These are phyloP conservation scores for Engraulis encrasicolus DNA, from an alignment of 2,113 vertebrate genomes.

Conservation along the genomic window DNA sequence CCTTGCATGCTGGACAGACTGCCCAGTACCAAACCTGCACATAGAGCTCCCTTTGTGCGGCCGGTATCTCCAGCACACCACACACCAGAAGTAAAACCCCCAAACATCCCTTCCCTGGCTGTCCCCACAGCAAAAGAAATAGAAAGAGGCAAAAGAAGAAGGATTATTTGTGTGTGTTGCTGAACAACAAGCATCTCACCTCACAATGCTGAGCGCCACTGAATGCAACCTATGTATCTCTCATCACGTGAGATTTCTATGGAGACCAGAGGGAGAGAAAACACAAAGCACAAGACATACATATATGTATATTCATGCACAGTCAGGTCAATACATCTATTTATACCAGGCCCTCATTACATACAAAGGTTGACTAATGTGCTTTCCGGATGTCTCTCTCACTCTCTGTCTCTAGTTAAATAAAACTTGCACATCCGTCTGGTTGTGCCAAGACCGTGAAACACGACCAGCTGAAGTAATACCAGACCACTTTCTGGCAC, in stretches of 20 bases:
- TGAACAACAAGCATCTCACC: not conserved
- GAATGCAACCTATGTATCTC: not conserved
- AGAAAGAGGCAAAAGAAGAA: not conserved
- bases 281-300: not conserved
- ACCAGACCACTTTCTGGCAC: slow-evolving; percentile 8
- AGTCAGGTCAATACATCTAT: slow-evolving; percentile 65
- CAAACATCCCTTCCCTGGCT: not conserved
- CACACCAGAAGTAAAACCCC: not conserved
- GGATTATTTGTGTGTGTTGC: not conserved
- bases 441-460: slow-evolving; percentile 4
- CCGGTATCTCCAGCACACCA: slow-evolving; percentile 52
- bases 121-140: not conserved
- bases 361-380: slow-evolving; percentile 56
- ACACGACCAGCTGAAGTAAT: slow-evolving; percentile 12
- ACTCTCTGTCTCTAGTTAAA: slow-evolving; percentile 58
- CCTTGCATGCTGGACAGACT: slow-evolving; percentile 57
- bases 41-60: slow-evolving; percentile 56
- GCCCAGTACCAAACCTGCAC: slow-evolving; percentile 45
- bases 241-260: not conserved
- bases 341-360: slow-evolving; percentile 64
- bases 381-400: slow-evolving; percentile 58
- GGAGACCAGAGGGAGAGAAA: not conserved
- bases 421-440: slow-evolving; percentile 43
- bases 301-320: not conserved
- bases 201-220: not conserved